Conservation (phyloP, 2,797 vertebrate species). For the Crax fasciolata region DNA sequence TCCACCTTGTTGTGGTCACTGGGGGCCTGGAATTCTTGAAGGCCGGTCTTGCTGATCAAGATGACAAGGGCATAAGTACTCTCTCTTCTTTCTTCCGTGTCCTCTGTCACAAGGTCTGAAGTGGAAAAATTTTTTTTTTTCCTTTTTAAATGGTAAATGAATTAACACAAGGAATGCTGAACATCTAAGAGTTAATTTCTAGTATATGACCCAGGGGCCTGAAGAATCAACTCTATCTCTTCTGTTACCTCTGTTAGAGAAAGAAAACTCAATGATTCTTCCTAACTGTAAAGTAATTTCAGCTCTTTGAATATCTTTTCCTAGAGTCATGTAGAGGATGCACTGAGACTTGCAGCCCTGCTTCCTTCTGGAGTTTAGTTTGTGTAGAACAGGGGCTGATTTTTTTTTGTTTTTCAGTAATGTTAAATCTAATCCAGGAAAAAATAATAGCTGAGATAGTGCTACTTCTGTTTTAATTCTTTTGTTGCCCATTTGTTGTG, state of each 20-base stretch:
- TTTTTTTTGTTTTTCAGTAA: not conserved
- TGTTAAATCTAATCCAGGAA: not conserved
- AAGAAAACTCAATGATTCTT: not conserved
- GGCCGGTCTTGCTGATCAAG: not conserved
- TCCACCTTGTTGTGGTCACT: not conserved
- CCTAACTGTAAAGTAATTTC: not conserved
- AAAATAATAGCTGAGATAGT: not conserved
- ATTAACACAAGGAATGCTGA: not conserved
- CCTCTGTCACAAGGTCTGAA: not conserved
- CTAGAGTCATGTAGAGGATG: not conserved
- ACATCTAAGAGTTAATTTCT: not conserved
- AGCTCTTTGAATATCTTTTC: not conserved
- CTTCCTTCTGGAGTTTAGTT: not conserved
- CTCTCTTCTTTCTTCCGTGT: not conserved
- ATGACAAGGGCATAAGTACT: not conserved
- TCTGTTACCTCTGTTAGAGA: not conserved
- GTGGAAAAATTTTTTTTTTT: not conserved
- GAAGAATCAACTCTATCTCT: not conserved
- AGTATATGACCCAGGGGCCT: too few relatives aligned
- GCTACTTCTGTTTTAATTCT: not conserved
- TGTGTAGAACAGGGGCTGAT: not conserved
- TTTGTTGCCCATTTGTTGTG: not conserved
- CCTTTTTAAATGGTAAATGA: not conserved
- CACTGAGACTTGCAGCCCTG: not conserved
- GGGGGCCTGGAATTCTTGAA: not conserved